Percentiles rank a stretch among this genome's conserved stretches.
Conservation (phyloP, 2,888 invertebrate species). For the Limnephilus lunatus region DNA sequence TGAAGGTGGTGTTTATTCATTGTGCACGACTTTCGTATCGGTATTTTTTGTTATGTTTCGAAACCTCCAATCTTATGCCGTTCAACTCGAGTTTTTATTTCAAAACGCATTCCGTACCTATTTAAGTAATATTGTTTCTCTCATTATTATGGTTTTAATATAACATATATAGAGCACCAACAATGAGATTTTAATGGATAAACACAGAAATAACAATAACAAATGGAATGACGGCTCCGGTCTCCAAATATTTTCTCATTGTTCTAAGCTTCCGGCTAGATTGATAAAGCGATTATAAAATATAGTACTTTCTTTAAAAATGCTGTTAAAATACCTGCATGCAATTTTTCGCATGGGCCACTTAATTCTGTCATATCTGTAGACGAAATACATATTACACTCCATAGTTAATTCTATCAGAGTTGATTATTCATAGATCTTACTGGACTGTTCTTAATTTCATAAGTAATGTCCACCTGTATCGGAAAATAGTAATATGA, state of each 20-base stretch:
- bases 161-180: neutral
- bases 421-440: neutral
- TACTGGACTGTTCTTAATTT: neutral
- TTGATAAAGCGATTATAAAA: conserved; percentile 45
- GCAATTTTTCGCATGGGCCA: neutral
- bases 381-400: neutral
- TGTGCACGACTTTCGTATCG: neutral
- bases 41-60: neutral
- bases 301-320: conserved; percentile 10
- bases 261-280: conserved; percentile 37
- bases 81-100: neutral
- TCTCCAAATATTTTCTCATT: conserved; percentile 40
- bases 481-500: neutral
- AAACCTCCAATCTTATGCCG: neutral
- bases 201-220: conserved; percentile 41
- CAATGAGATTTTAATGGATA: conserved; percentile 38
- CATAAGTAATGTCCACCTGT: neutral
- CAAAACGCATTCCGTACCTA: neutral
- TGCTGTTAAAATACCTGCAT: neutral
- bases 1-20: neutral
- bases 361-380: neutral
- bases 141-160: neutral
- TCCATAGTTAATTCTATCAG: neutral
- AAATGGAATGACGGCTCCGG: conserved; percentile 21
- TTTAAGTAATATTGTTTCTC: neutral